A percentile compares a stretch with the other conserved stretches of the same genome.
Conservation (phyloP, 2,888 invertebrate species). For the Leuctra nigra region DNA sequence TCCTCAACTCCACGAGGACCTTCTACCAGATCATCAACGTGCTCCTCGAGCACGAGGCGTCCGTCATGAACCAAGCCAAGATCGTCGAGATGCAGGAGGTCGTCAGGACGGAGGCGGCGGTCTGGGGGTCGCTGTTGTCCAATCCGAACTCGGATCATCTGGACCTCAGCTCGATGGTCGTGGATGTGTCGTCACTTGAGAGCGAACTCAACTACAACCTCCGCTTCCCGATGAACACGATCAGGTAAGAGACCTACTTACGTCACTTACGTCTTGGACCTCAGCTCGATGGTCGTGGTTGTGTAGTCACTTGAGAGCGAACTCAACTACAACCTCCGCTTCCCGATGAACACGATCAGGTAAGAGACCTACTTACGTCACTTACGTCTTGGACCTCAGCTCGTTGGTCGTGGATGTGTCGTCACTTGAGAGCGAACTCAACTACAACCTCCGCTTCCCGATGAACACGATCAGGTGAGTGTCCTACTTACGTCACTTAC, state of each 20-base stretch:
- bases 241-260: constrained; percentile 37
- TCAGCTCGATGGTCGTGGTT: constrained; percentile 38
- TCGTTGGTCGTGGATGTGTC: constrained; percentile 39
- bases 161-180: constrained; percentile 37
- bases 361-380: no score
- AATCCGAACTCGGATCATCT: constrained; percentile 33
- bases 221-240: constrained; percentile 36
- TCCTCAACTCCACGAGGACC: constrained; percentile 48
- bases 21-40: constrained; percentile 57
- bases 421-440: constrained; percentile 33
- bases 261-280: no score
- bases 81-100: constrained; percentile 39
- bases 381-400: constrained; percentile 37
- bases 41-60: constrained; percentile 56
- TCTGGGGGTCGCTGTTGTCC: constrained; percentile 38
- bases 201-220: constrained; percentile 34
- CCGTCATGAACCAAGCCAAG: constrained; percentile 62
- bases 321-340: constrained; percentile 36
- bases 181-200: constrained; percentile 38
- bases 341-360: constrained; percentile 37
- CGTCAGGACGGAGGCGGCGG: constrained; percentile 30
- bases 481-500: no score
- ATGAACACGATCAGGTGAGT: constrained; percentile 36
- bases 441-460: constrained; percentile 38
- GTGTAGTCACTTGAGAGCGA: constrained; percentile 36